These are phyloP conservation scores for Solenodon paradoxus DNA, from an alignment of 2,113 vertebrate genomes.

Conservation along the genomic window DNA sequence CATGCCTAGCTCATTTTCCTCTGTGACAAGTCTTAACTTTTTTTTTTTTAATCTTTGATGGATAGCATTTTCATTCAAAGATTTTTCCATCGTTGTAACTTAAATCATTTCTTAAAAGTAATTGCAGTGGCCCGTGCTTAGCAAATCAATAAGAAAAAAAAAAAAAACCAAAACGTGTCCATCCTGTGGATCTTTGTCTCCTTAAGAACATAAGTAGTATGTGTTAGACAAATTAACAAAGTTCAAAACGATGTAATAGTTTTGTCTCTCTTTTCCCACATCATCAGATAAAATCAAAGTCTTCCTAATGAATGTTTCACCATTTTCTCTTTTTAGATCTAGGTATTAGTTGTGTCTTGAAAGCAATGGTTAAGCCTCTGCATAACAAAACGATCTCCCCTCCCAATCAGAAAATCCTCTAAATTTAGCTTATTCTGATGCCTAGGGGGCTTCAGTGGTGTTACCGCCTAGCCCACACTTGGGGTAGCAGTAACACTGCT, in stretches of 20 bases:
- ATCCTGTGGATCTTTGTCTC: not conserved
- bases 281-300: conserved; percentile 49
- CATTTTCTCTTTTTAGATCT: conserved; percentile 15
- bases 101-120: conserved; percentile 67
- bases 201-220: conserved; percentile 21
- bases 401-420: not conserved
- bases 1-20: conserved; percentile 45
- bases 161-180: too few relatives aligned
- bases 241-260: conserved; percentile 17
- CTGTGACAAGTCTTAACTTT: conserved; percentile 30
- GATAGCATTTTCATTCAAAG: conserved; percentile 70
- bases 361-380: not conserved
- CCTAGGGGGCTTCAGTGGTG: not conserved
- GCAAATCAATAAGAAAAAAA: conserved; percentile 49
- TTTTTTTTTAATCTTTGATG: conserved; percentile 59
- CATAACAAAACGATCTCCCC: not conserved
- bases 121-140: conserved; percentile 17
- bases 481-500: not conserved
- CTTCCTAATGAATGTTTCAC: not conserved
- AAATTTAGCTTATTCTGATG: not conserved
- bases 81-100: conserved; percentile 63
- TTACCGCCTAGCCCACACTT: not conserved
- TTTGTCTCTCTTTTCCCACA: not conserved
- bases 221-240: conserved; percentile 35
- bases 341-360: conserved; percentile 41